Base-by-base conservation (phyloP, 2,113 vertebrate genomes). In the Craseonycteris thonglongyai region DNA sequence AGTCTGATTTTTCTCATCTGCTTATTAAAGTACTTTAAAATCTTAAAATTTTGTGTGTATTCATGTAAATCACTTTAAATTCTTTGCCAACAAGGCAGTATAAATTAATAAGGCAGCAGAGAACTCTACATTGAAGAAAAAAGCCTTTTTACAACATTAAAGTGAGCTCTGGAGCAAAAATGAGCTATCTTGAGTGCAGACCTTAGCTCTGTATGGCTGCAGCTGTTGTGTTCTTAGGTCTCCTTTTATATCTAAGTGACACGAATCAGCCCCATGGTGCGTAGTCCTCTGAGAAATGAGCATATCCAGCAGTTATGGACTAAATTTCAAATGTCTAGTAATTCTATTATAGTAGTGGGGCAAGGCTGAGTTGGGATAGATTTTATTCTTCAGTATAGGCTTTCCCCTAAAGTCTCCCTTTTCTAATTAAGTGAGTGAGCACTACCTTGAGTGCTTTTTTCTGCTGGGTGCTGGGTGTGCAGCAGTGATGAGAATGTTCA, bases 381-480 rank as follows among this genome's bases (percentile, higher is more conserved):
- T 58, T 95, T 84, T 75, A 69, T 91, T 94, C n/a, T 24, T 15
- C 5, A 49, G 14, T 72, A 40, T 76, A 74, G 88, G 54, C 66
- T 91, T 94, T 95, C 95, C 51, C 42, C 16, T 78, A 13, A 56
- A 65, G 58, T 95, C 75, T 74, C 18, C 16, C 26, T 75, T 93
- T 89, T 84, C 63, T 87, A 58, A 42, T 75, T 89, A 87, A 80
- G 61, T 69, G 35, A 66, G 30, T 74, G 2, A 65, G 40, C 87
- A 51, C 24, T 40, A 24, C 58, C 28, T 59, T 66, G 33, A 75
- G 16, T 59, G 84, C 54, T 58, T 75, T 21, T 74, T 79, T 33
- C 18, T 91, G 40, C 30, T 21, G 15, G 22, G 19, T 42, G 8
- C 28, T 61, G 61, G 28, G 2, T 2, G 0, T 24, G 15, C 21